Conservation (phyloP, 2,797 vertebrate species). For the Delichon dasypus region DNA sequence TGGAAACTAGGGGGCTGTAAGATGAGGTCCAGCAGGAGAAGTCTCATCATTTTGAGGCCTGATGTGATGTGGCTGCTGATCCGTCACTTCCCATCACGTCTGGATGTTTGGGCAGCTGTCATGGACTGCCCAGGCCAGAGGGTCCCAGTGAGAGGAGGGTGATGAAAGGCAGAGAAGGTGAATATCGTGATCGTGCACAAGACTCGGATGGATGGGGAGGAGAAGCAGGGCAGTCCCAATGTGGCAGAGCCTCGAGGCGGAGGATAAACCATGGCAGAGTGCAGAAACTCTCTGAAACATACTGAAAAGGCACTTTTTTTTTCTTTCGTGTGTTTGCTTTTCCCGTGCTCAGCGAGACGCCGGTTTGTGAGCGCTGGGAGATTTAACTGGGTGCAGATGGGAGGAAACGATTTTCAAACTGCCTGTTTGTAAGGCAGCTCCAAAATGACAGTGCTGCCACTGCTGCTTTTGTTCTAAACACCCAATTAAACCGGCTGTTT, state of each 20-base stretch:
- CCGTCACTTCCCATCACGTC: background rate
- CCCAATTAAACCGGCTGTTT: constrained; percentile 72
- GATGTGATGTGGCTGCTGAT: background rate
- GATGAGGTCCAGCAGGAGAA: background rate
- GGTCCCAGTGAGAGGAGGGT: background rate
- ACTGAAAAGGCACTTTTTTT: background rate
- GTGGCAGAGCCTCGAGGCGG: background rate
- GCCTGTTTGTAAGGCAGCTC: constrained; percentile 53
- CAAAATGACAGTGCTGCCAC: constrained; percentile 20
- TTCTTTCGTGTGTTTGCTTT: background rate
- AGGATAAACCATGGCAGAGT: background rate
- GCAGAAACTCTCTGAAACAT: background rate
- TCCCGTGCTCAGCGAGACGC: background rate
- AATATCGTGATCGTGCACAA: accelerated
- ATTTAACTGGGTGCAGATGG: constrained; percentile 18
- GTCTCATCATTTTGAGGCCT: background rate
- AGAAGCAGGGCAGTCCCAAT: background rate
- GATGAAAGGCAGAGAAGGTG: background rate
- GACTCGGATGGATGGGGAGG: background rate
- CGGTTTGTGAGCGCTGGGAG: background rate
- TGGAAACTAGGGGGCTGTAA: background rate
- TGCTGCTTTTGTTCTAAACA: constrained; percentile 63
- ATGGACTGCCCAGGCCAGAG: background rate
- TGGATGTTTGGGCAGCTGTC: background rate
- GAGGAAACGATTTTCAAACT: constrained; percentile 40